Base-by-base conservation (phyloP, 2,113 vertebrate species). In the Tinamus guttatus region DNA sequence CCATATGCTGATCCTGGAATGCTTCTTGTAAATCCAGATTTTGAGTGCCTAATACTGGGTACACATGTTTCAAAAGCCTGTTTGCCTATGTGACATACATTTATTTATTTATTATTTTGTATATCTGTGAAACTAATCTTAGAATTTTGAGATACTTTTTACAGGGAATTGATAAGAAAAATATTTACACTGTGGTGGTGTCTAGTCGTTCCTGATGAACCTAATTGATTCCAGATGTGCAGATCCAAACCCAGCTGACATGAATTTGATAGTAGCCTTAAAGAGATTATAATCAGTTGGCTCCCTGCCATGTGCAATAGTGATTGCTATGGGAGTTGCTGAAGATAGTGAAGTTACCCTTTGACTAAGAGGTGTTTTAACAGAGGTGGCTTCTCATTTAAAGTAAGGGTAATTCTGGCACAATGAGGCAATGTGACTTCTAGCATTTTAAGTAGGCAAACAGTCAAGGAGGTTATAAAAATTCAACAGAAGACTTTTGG, bases 211-310 rank as follows among this genome's bases (percentile, higher is more conserved):
- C 52, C 83, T 91, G 20, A 8, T 63, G 28, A 87, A 67, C 54
- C 25, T 96, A 80, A 63, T 94, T 90, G 49, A 70, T 93, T 96
- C 81, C 81, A 94, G 89, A 91, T 93, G 91, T 89, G 54, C 75
- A 51, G 67, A 45, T 85, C 8, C 58, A 85, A 80, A 36, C 22
- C 81, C 81, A 59, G 69, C 40, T 87, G 49, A 82, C 58, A 76
- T 36, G 13, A 27, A 14, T 38, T 59, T 95, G 63, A 32, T 65
- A 79, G 74, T 70, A 14, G 32, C 74, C 81, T 87, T 83, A 74
- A 87, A 77, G 59, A n/a, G 16, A 28, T 67, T 12, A 24, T 54
- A 90, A 45, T 91, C 34, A 36, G 25, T 82, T 32, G 60, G 16
- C 32, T 76, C 49, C 10, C 11, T 1, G 1, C 6, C 65, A 24